Evolutionary conservation across 2,888 invertebrate species (phyloP).

Genomic region (Ferdinandea cuprea): DNA sequence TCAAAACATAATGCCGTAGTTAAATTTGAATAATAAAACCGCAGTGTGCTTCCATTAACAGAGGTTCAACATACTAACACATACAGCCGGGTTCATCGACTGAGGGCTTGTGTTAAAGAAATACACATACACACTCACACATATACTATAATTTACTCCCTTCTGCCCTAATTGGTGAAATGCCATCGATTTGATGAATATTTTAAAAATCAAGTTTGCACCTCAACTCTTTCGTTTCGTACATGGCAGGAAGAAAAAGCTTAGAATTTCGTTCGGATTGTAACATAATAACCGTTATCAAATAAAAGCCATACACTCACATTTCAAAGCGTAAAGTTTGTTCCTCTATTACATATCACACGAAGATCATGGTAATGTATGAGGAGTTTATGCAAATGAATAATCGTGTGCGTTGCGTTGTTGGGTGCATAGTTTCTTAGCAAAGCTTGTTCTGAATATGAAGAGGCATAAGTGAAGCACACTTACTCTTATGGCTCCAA

Average conservation of each 20-base stretch:
- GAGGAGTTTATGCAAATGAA: constrained; percentile 68
- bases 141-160: no score
- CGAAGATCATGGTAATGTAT: constrained; percentile 61
- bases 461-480: constrained; percentile 19
- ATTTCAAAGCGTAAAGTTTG: constrained; percentile 5
- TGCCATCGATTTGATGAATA: constrained; percentile 37
- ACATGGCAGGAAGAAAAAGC: constrained; percentile 1
- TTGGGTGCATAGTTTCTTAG: constrained; percentile 20
- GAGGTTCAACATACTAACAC: constrained; percentile 6
- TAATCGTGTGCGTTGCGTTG: background rate
- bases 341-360: constrained; percentile 52
- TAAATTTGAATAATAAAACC: constrained; percentile 41
- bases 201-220: constrained; percentile 45
- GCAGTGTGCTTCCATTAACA: background rate
- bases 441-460: constrained; percentile 30
- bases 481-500: background rate
- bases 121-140: background rate
- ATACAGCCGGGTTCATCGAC: constrained; percentile 39
- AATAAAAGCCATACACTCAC: constrained; percentile 9
- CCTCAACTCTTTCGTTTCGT: constrained; percentile 58
- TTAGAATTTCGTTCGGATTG: background rate
- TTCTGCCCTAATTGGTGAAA: constrained; percentile 15
- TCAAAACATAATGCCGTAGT: constrained; percentile 34
- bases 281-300: constrained; percentile 53
- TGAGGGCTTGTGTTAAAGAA: background rate